These are phyloP conservation scores for Nebria salina DNA, from an alignment of 2,888 invertebrate genomes.

Conservation along the genomic window DNA sequence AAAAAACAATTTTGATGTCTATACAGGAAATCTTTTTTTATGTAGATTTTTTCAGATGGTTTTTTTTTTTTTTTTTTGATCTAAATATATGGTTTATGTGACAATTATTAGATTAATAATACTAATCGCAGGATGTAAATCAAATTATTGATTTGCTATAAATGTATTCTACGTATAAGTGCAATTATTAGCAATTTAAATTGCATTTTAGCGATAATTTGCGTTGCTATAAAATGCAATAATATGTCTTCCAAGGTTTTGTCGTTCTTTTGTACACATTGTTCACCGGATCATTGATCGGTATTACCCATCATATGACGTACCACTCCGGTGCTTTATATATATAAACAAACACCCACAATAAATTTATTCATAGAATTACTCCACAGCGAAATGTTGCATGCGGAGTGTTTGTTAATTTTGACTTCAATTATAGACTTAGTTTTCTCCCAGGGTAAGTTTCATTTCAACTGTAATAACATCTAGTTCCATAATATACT, in stretches of 20 bases:
- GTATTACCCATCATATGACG: neutral
- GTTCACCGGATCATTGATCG: neutral
- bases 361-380: neutral
- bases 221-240: neutral
- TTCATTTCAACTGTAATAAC: neutral
- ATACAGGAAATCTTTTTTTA: too few species aligned
- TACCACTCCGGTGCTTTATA: neutral
- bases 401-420: neutral
- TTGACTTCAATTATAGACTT: neutral
- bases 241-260: neutral
- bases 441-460: neutral
- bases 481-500: neutral
- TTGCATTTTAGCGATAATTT: neutral
- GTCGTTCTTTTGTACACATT: neutral
- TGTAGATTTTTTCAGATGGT: too few species aligned
- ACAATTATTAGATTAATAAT: too few species aligned
- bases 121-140: too few species aligned
- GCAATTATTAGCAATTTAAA: neutral
- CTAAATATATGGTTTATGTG: too few species aligned
- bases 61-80: too few species aligned
- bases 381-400: neutral
- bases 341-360: neutral
- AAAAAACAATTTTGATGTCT: too few species aligned
- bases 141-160: neutral
- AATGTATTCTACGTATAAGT: neutral